phyloP scores from a whole-genome alignment of 2,797 vertebrate species.

The Aplochiton taeniatus region DNA sequence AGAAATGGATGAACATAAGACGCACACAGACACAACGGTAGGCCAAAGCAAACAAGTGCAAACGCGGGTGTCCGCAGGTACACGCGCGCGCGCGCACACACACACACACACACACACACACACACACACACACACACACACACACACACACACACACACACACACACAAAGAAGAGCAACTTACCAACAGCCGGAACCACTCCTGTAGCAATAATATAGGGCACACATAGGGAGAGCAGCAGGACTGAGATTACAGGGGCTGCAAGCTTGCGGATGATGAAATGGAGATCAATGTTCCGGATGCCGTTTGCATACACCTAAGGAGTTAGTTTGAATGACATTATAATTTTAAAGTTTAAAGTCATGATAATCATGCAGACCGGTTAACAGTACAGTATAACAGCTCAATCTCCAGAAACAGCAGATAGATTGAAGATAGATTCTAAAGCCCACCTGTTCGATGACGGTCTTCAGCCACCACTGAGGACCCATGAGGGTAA shows the following conservation, averaged over 20 bases:
- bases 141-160: neutral
- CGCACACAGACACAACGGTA: neutral
- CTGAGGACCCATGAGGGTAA: constrained; percentile 97
- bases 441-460: constrained; percentile 84
- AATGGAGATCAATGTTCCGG: constrained; percentile 97
- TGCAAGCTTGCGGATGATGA: constrained; percentile 93
- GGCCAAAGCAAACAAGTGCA: no score
- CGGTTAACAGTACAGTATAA: no score
- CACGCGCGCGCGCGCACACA: neutral
- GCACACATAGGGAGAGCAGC: constrained; percentile 91
- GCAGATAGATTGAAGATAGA: neutral
- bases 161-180: constrained; percentile 34
- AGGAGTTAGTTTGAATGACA: constrained; percentile 17
- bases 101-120: neutral
- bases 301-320: constrained; percentile 98
- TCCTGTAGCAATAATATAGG: constrained; percentile 91
- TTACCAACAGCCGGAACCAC: constrained; percentile 86
- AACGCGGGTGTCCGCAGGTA: neutral
- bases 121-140: neutral
- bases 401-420: neutral
- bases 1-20: neutral
- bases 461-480: constrained; percentile 99
- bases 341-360: neutral
- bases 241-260: constrained; percentile 94
- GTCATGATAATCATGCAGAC: neutral